phyloP scores from a whole-genome alignment of 1,140 invertebrate species.

The Scylla paramamosain region DNA sequence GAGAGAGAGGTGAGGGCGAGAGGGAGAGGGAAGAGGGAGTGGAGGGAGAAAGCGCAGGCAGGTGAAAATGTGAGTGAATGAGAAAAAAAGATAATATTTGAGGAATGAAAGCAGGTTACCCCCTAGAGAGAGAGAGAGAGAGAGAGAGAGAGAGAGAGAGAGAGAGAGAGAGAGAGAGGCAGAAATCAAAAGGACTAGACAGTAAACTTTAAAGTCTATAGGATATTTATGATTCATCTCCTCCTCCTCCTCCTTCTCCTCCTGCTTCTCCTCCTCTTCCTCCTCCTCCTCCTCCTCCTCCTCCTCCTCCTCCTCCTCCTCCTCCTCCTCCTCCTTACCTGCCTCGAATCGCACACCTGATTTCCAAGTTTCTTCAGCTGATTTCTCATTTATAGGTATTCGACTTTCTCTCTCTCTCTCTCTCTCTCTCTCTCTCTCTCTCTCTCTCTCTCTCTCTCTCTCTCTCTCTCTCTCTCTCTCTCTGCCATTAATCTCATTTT shows the following conservation, averaged over 20 bases:
- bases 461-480: too few species aligned
- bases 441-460: background rate
- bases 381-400: background rate
- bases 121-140: background rate
- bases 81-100: too few species aligned
- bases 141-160: slow-evolving; percentile 30
- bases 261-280: background rate
- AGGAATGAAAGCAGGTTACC: too few species aligned
- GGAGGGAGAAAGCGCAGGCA: too few species aligned
- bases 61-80: too few species aligned
- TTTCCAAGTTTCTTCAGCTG: slow-evolving; percentile 12
- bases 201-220: background rate
- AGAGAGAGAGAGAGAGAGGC: slow-evolving; percentile 19
- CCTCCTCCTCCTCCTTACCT: background rate
- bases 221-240: background rate
- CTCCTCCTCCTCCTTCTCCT: background rate
- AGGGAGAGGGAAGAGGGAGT: too few species aligned
- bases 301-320: background rate
- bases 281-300: background rate
- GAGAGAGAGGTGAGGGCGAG: too few species aligned
- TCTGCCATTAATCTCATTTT: too few species aligned
- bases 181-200: background rate
- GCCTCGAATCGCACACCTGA: background rate
- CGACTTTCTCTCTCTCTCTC: background rate
- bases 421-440: background rate